A percentile compares a stretch with the other conserved stretches of the same genome.
Conservation (phyloP, 1,140 invertebrate genomes). For the Drosophila serrata region DNA sequence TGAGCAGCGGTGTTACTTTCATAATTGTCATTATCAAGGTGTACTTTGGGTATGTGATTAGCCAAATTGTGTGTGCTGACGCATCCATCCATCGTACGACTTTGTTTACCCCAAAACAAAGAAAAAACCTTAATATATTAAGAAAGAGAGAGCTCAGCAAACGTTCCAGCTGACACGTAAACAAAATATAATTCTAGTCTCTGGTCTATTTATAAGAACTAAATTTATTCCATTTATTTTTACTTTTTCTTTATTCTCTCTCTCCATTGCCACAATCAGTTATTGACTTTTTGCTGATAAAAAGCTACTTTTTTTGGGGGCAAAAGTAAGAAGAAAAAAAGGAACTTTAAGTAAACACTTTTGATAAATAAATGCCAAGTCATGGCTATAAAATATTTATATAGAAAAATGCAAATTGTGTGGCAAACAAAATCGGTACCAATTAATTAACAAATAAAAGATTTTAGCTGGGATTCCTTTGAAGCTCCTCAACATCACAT, state of each 20-base stretch:
- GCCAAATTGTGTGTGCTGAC: conserved; percentile 40
- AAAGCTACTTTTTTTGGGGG: conserved; percentile 28
- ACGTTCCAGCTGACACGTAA: conserved; percentile 61
- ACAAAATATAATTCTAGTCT: conserved; percentile 18
- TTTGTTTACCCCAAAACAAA: conserved; percentile 31
- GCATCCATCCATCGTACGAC: conserved; percentile 48
- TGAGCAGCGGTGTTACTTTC: conserved; percentile 41
- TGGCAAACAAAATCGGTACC: conserved; percentile 20
- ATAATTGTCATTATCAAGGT: conserved; percentile 56
- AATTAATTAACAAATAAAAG: conserved; percentile 50
- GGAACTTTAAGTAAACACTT: conserved; percentile 48
- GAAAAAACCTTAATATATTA: conserved; percentile 11
- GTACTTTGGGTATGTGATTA: conserved; percentile 48
- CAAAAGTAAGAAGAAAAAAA: conserved; percentile 8
- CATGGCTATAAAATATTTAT: conserved; percentile 40
- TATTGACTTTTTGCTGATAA: conserved; percentile 81
- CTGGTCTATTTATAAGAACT: conserved; percentile 58
- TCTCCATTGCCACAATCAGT: conserved; percentile 61
- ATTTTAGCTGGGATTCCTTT: conserved; percentile 20
- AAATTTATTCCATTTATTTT: conserved; percentile 35
- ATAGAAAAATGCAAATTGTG: conserved; percentile 35
- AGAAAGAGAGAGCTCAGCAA: background rate
- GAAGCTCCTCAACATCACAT: conserved; percentile 15
- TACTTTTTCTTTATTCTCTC: conserved; percentile 3
- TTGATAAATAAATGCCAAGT: conserved; percentile 59